Conservation (phyloP, 2,797 vertebrate genomes). For the Chelonia mydas region DNA sequence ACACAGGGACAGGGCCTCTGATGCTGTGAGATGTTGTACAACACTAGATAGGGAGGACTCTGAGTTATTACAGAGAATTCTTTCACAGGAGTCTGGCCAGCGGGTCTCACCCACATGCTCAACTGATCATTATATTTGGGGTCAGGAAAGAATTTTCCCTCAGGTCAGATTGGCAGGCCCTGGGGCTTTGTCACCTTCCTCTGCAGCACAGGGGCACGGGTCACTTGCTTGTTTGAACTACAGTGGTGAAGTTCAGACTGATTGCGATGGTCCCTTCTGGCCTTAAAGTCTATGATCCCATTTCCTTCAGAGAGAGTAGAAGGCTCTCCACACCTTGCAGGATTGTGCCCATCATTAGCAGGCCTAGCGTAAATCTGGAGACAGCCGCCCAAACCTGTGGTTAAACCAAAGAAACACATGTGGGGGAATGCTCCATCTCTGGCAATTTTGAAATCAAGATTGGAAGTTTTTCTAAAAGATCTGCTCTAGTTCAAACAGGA, state of each 20-base stretch:
- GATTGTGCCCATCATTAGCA: fast-evolving
- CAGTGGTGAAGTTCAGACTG: not conserved
- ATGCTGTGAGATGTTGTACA: not conserved
- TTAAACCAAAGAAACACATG: not conserved
- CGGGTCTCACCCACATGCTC: not conserved
- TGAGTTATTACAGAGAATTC: not conserved
- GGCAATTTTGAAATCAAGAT: not conserved
- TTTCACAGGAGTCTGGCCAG: not conserved
- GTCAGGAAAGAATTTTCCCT: not conserved
- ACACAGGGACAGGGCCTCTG: not conserved
- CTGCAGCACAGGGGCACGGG: not conserved
- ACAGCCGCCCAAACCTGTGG: not conserved
- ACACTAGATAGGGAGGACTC: not conserved
- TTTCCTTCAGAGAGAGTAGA: not conserved
- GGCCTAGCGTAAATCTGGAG: not conserved
- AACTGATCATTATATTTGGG: not conserved
- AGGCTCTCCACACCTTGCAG: not conserved
- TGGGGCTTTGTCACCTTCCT: not conserved
- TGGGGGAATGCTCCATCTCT: not conserved
- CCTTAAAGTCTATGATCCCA: not conserved
- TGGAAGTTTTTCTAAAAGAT: not conserved
- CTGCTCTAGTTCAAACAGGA: no score
- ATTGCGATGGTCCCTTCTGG: not conserved
- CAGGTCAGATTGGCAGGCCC: not conserved
- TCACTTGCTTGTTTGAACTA: not conserved